A percentile compares a stretch with the other conserved stretches of the same genome.
Conservation (phyloP, 2,888 invertebrate species). For the Andrena hattorfiana region DNA sequence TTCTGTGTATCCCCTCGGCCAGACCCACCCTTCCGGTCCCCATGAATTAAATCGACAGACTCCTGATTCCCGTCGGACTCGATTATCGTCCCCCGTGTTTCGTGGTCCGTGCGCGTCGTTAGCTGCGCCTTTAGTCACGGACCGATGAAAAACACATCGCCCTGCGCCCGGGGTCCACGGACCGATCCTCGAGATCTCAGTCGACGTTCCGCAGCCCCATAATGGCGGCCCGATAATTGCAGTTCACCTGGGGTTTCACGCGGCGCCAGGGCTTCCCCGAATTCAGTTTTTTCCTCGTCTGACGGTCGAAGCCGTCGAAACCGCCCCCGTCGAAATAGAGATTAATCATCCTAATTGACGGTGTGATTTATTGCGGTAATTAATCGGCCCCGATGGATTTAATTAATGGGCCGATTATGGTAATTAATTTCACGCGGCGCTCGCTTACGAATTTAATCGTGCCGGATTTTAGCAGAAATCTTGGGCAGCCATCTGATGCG, state of each 20-base stretch:
- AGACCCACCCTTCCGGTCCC: neutral
- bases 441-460: slow-evolving; percentile 25
- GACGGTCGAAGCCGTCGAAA: neutral
- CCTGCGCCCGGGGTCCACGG: neutral
- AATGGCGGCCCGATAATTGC: neutral
- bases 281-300: neutral
- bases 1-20: neutral
- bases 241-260: neutral
- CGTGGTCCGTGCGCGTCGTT: neutral
- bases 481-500: neutral
- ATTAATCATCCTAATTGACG: slow-evolving; percentile 45
- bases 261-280: neutral
- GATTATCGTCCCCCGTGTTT: slow-evolving; percentile 23
- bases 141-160: neutral
- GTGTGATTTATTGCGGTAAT: slow-evolving; percentile 45
- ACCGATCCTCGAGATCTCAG: neutral
- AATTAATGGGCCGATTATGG: slow-evolving; percentile 42
- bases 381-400: slow-evolving; percentile 34
- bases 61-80: slow-evolving; percentile 31
- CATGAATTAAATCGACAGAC: slow-evolving; percentile 13
- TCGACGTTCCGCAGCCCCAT: neutral
- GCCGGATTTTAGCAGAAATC: neutral
- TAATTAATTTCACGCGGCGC: slow-evolving; percentile 38
- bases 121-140: neutral
- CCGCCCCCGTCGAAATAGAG: slow-evolving; percentile 12